Percentiles rank a stretch among this genome's conserved stretches.
Evolutionary conservation across 1,140 invertebrate genomes (phyloP).

Genomic region (Muscidifurax raptorellus): DNA sequence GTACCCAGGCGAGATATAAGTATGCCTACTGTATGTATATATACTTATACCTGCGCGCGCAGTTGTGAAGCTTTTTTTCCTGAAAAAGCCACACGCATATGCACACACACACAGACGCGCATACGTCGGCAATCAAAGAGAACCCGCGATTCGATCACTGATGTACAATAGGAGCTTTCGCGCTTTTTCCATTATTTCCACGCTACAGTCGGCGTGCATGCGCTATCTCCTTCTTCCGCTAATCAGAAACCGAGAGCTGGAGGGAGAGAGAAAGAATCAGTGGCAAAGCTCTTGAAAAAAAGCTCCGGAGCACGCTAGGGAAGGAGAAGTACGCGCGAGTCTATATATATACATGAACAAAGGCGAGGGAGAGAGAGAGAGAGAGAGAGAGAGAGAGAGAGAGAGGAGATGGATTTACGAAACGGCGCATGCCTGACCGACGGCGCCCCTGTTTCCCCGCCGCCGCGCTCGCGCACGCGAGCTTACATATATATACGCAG

Average conservation of each 20-base stretch:
- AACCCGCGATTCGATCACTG: too few relatives aligned
- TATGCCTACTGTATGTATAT: too few relatives aligned
- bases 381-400: background rate
- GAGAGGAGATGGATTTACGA: conserved; percentile 40
- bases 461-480: conserved; percentile 13
- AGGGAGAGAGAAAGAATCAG: background rate
- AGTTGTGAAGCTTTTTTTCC: background rate
- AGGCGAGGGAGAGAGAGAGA: background rate
- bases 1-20: too few relatives aligned
- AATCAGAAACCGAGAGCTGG: background rate
- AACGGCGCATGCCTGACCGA: conserved; percentile 68
- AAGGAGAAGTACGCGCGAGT: too few relatives aligned
- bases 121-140: background rate
- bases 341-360: too few relatives aligned
- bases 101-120: too few relatives aligned
- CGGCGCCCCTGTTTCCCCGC: conserved; percentile 46
- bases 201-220: too few relatives aligned
- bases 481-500: background rate
- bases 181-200: too few relatives aligned
- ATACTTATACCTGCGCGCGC: background rate
- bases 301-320: background rate
- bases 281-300: background rate
- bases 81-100: background rate
- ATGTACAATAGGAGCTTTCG: too few relatives aligned
- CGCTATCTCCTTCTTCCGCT: too few relatives aligned